Evolutionary conservation across 2,888 invertebrate genomes (phyloP).

Genomic region (Clunio marinus): DNA sequence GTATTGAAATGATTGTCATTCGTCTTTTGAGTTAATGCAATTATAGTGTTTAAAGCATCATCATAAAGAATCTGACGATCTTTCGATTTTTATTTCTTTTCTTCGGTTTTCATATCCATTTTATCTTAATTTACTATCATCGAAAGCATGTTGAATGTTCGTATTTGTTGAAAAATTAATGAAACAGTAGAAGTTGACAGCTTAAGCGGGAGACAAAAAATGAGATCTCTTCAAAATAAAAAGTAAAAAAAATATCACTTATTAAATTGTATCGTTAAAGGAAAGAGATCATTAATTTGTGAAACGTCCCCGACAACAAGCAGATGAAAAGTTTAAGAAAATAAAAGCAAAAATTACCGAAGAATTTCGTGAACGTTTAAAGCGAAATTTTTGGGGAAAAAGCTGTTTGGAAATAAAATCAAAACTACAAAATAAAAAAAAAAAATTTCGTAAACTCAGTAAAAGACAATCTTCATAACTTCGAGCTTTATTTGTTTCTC

Average conservation of each 20-base stretch:
- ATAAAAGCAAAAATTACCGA: background rate
- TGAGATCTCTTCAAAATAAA: too few species aligned
- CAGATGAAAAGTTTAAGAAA: background rate
- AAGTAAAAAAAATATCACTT: background rate
- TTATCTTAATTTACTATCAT: constrained; percentile 19
- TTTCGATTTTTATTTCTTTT: background rate
- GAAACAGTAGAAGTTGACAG: background rate
- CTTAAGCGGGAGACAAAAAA: too few species aligned
- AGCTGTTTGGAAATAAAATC: too few species aligned
- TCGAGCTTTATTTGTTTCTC: too few species aligned
- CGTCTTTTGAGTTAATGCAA: background rate
- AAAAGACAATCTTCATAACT: too few species aligned
- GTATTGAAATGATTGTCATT: background rate
- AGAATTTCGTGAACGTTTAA: background rate
- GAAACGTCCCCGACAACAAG: constrained; percentile 15
- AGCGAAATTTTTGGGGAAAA: too few species aligned
- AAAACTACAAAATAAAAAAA: too few species aligned
- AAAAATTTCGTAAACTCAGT: too few species aligned
- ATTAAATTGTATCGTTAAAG: constrained; percentile 32
- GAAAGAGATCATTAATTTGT: constrained; percentile 32
- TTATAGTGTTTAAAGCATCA: background rate
- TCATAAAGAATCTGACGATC: background rate
- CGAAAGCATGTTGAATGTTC: background rate
- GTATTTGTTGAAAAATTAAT: constrained; percentile 13
- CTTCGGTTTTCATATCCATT: background rate